Evolutionary conservation across 1,140 invertebrate genomes (phyloP).

Genomic region (Philopotamus ludificatus): DNA sequence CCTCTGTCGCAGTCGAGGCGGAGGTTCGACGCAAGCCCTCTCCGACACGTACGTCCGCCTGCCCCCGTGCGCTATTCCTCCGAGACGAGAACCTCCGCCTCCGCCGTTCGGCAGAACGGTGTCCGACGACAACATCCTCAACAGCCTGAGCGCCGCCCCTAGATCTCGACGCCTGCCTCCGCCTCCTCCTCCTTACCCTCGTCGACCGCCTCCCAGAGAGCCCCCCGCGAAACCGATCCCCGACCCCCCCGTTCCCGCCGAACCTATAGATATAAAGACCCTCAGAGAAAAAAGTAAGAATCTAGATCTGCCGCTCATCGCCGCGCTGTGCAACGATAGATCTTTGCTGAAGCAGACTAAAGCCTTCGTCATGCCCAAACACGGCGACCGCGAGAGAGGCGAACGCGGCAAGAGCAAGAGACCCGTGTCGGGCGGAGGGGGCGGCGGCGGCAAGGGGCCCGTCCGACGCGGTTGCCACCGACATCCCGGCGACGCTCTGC

Average conservation of each 20-base stretch:
- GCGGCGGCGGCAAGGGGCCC: conserved; percentile 6
- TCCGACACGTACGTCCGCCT: conserved; percentile 68
- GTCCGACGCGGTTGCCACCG: conserved; percentile 33
- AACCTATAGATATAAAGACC: conserved; percentile 73
- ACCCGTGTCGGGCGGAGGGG: neutral
- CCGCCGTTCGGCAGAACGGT: conserved; percentile 64
- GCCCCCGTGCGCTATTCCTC: conserved; percentile 59
- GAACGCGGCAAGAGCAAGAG: conserved; percentile 5
- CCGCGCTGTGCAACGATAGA: conserved; percentile 85
- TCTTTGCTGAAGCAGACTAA: conserved; percentile 83
- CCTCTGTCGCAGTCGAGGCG: conserved; percentile 26
- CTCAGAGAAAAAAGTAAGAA: conserved; percentile 84
- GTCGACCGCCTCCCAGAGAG: conserved; percentile 66
- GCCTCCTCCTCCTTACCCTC: conserved; percentile 54
- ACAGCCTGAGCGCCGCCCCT: conserved; percentile 52
- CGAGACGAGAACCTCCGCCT: conserved; percentile 55
- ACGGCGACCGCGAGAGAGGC: conserved; percentile 24
- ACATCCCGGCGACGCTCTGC: conserved; percentile 38
- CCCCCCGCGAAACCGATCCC: conserved; percentile 63
- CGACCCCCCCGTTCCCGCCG: conserved; percentile 41
- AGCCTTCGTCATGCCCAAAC: conserved; percentile 73
- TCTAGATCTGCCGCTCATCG: conserved; percentile 83
- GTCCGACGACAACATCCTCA: conserved; percentile 76
- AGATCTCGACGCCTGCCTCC: conserved; percentile 68
- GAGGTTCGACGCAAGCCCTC: conserved; percentile 71